Evolutionary conservation across 92 coral and sea anemone genomes (phyloP), one percentile per base, ranked within the genome.

Genomic region (Actinernus sp.): DNA sequence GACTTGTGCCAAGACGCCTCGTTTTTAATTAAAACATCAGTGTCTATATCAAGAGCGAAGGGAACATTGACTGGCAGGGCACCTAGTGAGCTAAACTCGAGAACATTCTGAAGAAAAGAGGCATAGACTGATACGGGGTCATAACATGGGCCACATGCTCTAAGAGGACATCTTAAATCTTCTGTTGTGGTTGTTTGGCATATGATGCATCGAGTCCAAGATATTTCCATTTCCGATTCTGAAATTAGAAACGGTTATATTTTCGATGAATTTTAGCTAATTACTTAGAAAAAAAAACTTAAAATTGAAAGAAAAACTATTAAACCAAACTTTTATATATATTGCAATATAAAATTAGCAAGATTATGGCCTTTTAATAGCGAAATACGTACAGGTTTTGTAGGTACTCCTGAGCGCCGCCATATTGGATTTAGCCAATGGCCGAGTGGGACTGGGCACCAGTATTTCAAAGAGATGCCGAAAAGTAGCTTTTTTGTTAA

Each of bases 1-100:
- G 90, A 83, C 18, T 88, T 88, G 74, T 83, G 90, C 90, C 90
- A 88, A 2, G 84, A 71, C 21, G 95, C 94, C 34, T 64, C 60
- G 2, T 87, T 87, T 28, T 74, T 65, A 61, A 87, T 11, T 43
- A 87, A 75, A n/a, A 41, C 58, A 9, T 84, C 86, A 6, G 34
- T 56, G 21, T 38, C 3, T 46, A 39, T 64, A 38, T 68, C 85
- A 27, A 57, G 58, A 0, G 81, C 66, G 51, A 79, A 28, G 34
- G 47, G n/a, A 52, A 79, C 45, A 73, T 20, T 5, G 58, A 59
- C 17, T 2, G 92, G 83, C 29, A 86, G 68, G n/a, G 78, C 55
- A 57, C 65, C 79, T 43, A 85, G 37, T 26, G 61, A 4, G 19
- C 22, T 54, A 64, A 74, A 65, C 71, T 82, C 63, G 1, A 47